phyloP scores from a whole-genome alignment of 2,113 vertebrate genomes.

The Circaetus cinerascens region DNA sequence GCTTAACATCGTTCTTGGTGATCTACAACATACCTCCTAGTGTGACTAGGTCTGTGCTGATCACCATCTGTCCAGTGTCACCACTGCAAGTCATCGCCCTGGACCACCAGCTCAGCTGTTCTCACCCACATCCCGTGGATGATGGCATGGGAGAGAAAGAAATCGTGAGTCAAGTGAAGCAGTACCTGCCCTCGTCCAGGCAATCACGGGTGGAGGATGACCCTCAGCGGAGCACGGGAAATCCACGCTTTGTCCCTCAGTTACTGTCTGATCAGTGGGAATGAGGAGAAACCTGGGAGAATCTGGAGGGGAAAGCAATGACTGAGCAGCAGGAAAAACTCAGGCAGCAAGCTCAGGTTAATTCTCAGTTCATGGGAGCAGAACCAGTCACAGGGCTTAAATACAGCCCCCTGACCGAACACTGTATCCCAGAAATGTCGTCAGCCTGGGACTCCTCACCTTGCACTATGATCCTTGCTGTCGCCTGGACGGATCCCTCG shows the following conservation, averaged over 20 bases:
- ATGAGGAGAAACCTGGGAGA: slow-evolving; percentile 80
- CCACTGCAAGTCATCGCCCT: background rate
- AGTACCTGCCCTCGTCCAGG: slow-evolving; percentile 87
- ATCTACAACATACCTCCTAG: background rate
- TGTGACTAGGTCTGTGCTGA: background rate
- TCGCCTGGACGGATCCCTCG: slow-evolving; percentile 85
- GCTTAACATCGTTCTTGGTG: background rate
- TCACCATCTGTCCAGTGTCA: background rate
- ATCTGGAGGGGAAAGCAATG: slow-evolving; percentile 60
- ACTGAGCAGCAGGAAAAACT: background rate
- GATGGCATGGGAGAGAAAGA: background rate
- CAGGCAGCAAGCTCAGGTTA: background rate
- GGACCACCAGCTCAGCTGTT: background rate
- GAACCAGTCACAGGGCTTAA: background rate
- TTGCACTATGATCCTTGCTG: slow-evolving; percentile 87
- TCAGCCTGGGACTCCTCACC: slow-evolving; percentile 64
- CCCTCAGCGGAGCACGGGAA: slow-evolving; percentile 86
- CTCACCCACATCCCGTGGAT: background rate
- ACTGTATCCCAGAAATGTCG: background rate
- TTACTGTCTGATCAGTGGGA: slow-evolving; percentile 82
- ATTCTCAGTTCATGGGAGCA: background rate
- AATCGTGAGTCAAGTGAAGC: rapidly evolving
- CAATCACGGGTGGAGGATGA: slow-evolving; percentile 81
- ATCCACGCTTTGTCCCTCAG: slow-evolving; percentile 86
- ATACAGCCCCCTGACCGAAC: rapidly evolving